Conservation (phyloP, 2,888 invertebrate species). For the Tanytarsus gracilentus region DNA sequence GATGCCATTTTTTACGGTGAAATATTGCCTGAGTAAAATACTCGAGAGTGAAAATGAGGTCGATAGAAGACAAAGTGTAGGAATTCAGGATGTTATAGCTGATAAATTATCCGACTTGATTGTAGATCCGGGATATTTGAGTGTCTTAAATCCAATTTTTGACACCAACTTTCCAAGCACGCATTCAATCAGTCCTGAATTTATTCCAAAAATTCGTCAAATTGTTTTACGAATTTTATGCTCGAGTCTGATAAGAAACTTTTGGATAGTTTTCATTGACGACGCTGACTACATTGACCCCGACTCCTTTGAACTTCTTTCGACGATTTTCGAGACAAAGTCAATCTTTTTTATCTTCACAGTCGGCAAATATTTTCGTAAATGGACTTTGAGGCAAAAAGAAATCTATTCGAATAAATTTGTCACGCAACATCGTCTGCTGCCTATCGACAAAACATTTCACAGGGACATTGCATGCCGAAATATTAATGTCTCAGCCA, state of each 20-base stretch:
- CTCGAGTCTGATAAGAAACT: slow-evolving; percentile 31
- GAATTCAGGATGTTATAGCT: slow-evolving; percentile 38
- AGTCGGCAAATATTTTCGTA: slow-evolving; percentile 31
- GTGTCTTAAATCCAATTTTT: slow-evolving; percentile 46
- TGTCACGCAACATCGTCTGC: slow-evolving; percentile 41
- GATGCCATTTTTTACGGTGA: slow-evolving; percentile 42
- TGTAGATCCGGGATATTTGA: slow-evolving; percentile 41
- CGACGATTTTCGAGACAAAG: slow-evolving; percentile 44
- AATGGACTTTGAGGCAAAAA: slow-evolving; percentile 15
- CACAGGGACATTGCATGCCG: slow-evolving; percentile 56
- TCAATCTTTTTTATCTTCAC: slow-evolving; percentile 41
- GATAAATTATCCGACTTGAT: slow-evolving; percentile 33
- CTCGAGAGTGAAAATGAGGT: slow-evolving; percentile 39
- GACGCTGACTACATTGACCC: slow-evolving; percentile 47
- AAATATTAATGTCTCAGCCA: slow-evolving; percentile 51
- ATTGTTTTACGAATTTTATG: too few species aligned
- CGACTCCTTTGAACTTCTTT: slow-evolving; percentile 48
- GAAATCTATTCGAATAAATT: slow-evolving; percentile 34
- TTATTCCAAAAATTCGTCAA: too few species aligned
- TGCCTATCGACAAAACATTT: slow-evolving; percentile 50
- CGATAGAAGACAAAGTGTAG: slow-evolving; percentile 41
- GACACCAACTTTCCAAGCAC: slow-evolving; percentile 42
- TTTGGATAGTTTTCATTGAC: slow-evolving; percentile 38
- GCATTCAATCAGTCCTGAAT: too few species aligned
- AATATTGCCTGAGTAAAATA: slow-evolving; percentile 42